phyloP scores from a whole-genome alignment of 2,113 vertebrate genomes.

The Plectropomus leopardus region DNA sequence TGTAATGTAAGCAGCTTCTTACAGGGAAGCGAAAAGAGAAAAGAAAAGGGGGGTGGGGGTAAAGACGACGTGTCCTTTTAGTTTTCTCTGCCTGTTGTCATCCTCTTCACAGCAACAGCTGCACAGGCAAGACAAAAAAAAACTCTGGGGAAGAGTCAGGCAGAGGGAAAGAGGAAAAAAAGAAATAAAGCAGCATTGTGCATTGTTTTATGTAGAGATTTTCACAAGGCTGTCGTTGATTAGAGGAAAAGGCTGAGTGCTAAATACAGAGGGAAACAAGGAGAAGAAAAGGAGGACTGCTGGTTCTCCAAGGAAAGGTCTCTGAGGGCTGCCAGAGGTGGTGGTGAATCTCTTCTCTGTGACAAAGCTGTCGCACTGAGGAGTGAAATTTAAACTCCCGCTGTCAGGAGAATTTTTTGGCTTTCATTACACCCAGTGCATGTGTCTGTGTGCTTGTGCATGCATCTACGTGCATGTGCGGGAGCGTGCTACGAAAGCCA shows the following conservation, averaged over 20 bases:
- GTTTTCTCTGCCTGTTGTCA: slow-evolving; percentile 73
- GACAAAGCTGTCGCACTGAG: slow-evolving; percentile 67
- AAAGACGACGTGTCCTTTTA: slow-evolving; percentile 66
- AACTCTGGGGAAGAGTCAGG: slow-evolving; percentile 70
- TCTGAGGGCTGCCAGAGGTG: slow-evolving; percentile 66
- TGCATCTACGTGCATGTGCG: slow-evolving; percentile 23
- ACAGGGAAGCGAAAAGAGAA: slow-evolving; percentile 42
- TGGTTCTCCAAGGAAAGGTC: slow-evolving; percentile 48
- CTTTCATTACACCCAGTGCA: slow-evolving; percentile 61
- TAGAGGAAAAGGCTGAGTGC: slow-evolving; percentile 64
- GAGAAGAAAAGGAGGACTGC: slow-evolving; percentile 48
- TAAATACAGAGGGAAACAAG: slow-evolving; percentile 70
- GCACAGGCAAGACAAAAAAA: slow-evolving; percentile 71
- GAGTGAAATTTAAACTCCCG: slow-evolving; percentile 78
- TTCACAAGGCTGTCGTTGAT: slow-evolving; percentile 73
- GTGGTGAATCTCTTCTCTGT: slow-evolving; percentile 66
- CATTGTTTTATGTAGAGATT: slow-evolving; percentile 75
- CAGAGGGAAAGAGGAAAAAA: slow-evolving; percentile 30
- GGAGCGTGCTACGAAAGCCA: slow-evolving; percentile 40
- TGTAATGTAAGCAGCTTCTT: slow-evolving; percentile 67
- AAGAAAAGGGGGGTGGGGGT: slow-evolving; percentile 8
- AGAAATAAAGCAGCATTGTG: slow-evolving; percentile 54
- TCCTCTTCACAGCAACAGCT: slow-evolving; percentile 66
- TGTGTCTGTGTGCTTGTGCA: slow-evolving; percentile 9
- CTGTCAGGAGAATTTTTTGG: slow-evolving; percentile 65